Evolutionary conservation across 1,140 invertebrate species (phyloP).

Genomic region (Nasonia giraulti): DNA sequence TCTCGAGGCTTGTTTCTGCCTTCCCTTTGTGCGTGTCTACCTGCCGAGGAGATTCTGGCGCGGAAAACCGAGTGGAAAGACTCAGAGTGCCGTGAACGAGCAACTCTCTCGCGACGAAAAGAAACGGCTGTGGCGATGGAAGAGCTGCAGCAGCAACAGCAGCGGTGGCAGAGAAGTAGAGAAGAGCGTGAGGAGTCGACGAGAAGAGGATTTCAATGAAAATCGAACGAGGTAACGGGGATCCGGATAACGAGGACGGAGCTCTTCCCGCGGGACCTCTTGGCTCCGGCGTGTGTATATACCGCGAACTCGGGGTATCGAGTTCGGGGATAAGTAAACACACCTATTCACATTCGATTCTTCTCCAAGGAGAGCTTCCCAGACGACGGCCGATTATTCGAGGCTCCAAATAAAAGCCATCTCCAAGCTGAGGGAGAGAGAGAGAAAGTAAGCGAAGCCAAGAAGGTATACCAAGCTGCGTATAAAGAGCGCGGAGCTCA

Average conservation of each 20-base stretch:
- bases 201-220: slow-evolving; percentile 34
- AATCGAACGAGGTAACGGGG: slow-evolving; percentile 43
- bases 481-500: background rate
- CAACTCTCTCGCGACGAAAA: slow-evolving; percentile 27
- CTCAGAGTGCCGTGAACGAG: background rate
- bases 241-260: slow-evolving; percentile 48
- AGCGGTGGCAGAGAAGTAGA: background rate
- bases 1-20: slow-evolving; percentile 30
- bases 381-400: slow-evolving; percentile 29
- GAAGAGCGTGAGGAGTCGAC: slow-evolving; percentile 29
- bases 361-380: slow-evolving; percentile 29
- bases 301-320: slow-evolving; percentile 16
- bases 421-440: background rate
- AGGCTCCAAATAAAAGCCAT: slow-evolving; percentile 45
- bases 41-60: slow-evolving; percentile 8
- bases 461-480: background rate
- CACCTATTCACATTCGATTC: slow-evolving; percentile 31
- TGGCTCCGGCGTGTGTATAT: background rate
- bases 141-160: background rate
- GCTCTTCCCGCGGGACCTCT: slow-evolving; percentile 45
- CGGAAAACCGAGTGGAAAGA: slow-evolving; percentile 33
- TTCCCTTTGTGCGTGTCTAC: background rate
- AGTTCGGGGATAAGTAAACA: slow-evolving; percentile 34
- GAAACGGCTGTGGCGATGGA: slow-evolving; percentile 23
- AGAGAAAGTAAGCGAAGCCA: background rate